Conservation (phyloP, 1,140 invertebrate genomes). For the Rhysida immarginata region DNA sequence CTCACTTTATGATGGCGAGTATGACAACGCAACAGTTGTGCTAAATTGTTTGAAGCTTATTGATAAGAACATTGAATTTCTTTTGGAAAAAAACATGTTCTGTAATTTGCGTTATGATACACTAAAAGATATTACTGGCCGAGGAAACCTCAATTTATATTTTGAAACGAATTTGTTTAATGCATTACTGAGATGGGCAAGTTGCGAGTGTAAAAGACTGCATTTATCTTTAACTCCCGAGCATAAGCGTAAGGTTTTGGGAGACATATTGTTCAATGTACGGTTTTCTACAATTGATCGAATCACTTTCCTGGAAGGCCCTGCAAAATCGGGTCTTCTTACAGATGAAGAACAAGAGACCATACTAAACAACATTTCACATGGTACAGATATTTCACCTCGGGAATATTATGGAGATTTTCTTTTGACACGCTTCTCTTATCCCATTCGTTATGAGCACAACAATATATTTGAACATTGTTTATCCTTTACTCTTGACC, state of each 20-base stretch:
- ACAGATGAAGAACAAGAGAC: conserved; percentile 24
- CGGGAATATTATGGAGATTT: background rate
- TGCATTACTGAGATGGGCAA: conserved; percentile 49
- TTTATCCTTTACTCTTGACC: background rate
- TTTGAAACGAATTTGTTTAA: conserved; percentile 57
- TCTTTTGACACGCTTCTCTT: background rate
- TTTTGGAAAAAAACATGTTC: background rate
- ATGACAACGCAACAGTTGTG: background rate
- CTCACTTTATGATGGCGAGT: conserved; percentile 23
- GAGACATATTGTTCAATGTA: conserved; percentile 16
- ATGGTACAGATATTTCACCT: background rate
- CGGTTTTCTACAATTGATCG: conserved; percentile 42
- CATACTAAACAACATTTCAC: conserved; percentile 15
- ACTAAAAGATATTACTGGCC: background rate
- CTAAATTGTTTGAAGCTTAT: background rate
- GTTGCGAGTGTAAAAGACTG: conserved; percentile 23
- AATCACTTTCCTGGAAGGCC: conserved; percentile 38
- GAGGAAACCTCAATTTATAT: background rate
- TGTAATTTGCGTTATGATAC: background rate
- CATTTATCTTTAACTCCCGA: conserved; percentile 15
- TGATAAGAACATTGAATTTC: conserved; percentile 9
- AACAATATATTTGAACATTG: background rate
- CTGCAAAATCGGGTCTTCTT: conserved; percentile 28
- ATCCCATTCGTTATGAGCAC: background rate
- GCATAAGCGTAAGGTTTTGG: conserved; percentile 26